Percentiles rank a stretch among this genome's conserved stretches.
phyloP scores from a whole-genome alignment of 23 tunicate species.

The Botrylloides violaceus region DNA sequence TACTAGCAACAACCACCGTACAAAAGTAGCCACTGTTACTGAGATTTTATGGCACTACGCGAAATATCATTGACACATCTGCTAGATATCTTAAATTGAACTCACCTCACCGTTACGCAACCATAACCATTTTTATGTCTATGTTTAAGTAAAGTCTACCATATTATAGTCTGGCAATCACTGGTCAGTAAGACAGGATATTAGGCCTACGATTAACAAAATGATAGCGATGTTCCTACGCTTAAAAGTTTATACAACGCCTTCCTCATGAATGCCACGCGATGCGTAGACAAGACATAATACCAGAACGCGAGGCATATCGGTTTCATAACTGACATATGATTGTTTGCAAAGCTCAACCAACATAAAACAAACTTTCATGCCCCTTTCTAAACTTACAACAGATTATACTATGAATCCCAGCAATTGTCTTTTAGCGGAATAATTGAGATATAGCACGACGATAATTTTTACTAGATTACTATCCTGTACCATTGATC shows the following conservation, averaged over 20 bases:
- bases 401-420: neutral
- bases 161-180: no score
- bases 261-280: neutral
- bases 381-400: neutral
- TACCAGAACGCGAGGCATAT: neutral
- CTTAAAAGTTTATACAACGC: neutral
- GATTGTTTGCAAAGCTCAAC: neutral
- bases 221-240: neutral
- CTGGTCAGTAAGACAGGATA: no score
- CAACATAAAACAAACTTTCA: neutral
- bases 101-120: no score
- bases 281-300: neutral
- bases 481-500: neutral
- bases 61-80: no score
- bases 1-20: no score
- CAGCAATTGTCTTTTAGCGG: neutral
- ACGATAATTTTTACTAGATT: neutral
- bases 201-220: neutral
- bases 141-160: no score
- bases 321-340: neutral
- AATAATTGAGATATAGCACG: neutral
- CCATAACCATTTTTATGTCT: no score
- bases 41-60: no score
- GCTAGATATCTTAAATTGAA: no score
- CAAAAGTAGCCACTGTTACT: no score